Conservation (phyloP, 2,113 vertebrate species). For the Leptodactylus fuscus region DNA sequence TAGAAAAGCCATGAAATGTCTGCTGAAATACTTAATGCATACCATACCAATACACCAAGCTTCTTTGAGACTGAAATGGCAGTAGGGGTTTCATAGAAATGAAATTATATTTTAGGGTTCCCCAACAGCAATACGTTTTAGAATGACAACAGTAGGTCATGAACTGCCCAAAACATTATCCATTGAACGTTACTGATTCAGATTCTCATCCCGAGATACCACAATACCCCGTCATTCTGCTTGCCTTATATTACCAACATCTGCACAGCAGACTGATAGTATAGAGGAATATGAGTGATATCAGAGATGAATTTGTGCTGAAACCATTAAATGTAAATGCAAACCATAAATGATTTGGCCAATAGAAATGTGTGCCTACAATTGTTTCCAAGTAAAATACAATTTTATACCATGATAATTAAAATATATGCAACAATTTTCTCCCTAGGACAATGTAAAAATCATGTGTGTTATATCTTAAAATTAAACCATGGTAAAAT, state of each 20-base stretch:
- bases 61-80: too few species aligned
- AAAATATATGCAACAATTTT: background rate
- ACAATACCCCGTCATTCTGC: too few species aligned
- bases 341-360: background rate
- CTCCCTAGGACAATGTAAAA: background rate
- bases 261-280: background rate
- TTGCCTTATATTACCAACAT: background rate
- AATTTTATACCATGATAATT: background rate
- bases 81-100: too few species aligned
- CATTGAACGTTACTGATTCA: too few species aligned
- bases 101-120: background rate
- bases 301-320: background rate
- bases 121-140: background rate
- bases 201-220: too few species aligned
- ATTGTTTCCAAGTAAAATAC: background rate
- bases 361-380: background rate
- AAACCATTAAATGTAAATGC: background rate
- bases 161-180: background rate
- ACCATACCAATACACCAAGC: too few species aligned
- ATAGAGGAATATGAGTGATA: background rate
- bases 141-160: background rate
- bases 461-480: background rate
- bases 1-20: too few species aligned
- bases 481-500: constrained; percentile 4
- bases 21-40: too few species aligned